These are phyloP conservation scores for Champsocephalus esox DNA, from an alignment of 2,797 vertebrate species.

Conservation along the genomic window DNA sequence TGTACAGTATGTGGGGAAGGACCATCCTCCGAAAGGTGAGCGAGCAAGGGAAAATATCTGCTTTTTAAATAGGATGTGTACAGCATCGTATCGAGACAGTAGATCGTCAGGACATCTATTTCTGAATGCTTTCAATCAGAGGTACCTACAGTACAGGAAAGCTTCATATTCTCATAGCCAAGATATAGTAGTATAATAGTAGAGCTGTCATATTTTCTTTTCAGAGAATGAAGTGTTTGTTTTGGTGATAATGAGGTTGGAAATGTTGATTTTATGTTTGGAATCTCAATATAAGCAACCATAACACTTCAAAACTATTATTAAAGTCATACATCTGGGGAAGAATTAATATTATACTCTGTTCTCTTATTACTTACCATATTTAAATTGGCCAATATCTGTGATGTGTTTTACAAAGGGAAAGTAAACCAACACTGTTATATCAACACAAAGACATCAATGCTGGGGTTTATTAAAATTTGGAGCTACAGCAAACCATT, in stretches of 20 bases:
- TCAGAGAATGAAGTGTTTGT: slow-evolving; percentile 51
- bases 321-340: slow-evolving; percentile 20
- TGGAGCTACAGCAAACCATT: neutral
- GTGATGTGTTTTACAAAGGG: neutral
- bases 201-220: too few species aligned
- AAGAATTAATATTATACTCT: neutral
- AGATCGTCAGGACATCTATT: slow-evolving; percentile 46
- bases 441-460: neutral
- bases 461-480: neutral
- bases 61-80: slow-evolving; percentile 65
- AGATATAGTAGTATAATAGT: too few species aligned
- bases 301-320: slow-evolving; percentile 6
- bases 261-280: slow-evolving; percentile 26
- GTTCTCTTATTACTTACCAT: neutral
- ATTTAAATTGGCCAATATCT: neutral
- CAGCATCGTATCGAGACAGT: slow-evolving; percentile 9
- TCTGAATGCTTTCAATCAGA: slow-evolving; percentile 51
- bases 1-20: slow-evolving; percentile 45
- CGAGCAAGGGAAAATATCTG: slow-evolving; percentile 29
- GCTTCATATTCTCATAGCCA: slow-evolving; percentile 7
- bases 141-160: slow-evolving; percentile 46
- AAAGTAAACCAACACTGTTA: neutral
- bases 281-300: slow-evolving; percentile 9
- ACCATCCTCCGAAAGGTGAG: slow-evolving; percentile 60
- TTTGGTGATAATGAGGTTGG: slow-evolving; percentile 29